phyloP scores from a whole-genome alignment of 2,113 vertebrate genomes.

The Indicator indicator region DNA sequence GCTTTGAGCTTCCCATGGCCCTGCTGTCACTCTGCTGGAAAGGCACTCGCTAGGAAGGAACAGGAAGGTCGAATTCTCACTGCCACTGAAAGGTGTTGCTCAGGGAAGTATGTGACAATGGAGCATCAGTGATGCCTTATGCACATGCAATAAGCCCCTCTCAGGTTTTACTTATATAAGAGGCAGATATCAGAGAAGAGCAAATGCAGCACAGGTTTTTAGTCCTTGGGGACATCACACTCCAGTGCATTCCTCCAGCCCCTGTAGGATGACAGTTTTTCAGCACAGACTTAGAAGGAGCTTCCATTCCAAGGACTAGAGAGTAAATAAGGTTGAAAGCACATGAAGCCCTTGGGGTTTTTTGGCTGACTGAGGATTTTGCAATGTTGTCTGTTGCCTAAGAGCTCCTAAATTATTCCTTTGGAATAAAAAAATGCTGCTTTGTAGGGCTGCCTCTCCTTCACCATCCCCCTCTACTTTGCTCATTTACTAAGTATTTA shows the following conservation, averaged over 20 bases:
- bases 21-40: not conserved
- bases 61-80: accelerated
- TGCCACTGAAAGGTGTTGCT: not conserved
- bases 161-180: not conserved
- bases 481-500: not conserved
- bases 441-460: constrained; percentile 3
- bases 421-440: not conserved
- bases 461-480: not conserved
- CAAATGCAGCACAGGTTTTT: not conserved
- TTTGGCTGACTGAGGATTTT: constrained; percentile 41
- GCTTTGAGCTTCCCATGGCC: not conserved
- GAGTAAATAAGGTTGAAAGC: constrained; percentile 62
- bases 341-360: constrained; percentile 16
- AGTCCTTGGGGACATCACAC: not conserved
- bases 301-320: constrained; percentile 33
- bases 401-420: constrained; percentile 50
- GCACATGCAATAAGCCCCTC: not conserved
- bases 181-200: not conserved
- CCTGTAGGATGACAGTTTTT: not conserved
- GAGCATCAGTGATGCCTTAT: not conserved
- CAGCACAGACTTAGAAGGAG: not conserved
- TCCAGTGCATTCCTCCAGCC: not conserved
- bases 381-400: constrained; percentile 53
- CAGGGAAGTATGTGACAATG: not conserved
- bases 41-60: not conserved